Percentiles rank a stretch among this genome's conserved stretches.
Conservation (phyloP, 2,113 vertebrate species). For the Burhinus oedicnemus region DNA sequence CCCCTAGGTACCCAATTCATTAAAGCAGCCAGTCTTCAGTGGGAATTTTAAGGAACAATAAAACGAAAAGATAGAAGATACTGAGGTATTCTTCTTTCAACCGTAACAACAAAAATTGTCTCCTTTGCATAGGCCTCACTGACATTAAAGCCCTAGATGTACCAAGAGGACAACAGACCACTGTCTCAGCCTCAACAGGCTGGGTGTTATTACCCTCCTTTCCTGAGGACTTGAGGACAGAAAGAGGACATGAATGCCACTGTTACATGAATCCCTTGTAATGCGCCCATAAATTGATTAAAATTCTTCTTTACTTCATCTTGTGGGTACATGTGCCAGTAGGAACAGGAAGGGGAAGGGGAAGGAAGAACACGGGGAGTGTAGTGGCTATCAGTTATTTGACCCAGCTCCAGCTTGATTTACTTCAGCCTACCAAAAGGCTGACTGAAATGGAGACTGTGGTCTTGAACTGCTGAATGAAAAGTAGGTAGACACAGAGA, state of each 20-base stretch:
- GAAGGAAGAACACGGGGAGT: not conserved
- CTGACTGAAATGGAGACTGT: not conserved
- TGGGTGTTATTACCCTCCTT: not conserved
- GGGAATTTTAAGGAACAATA: not conserved
- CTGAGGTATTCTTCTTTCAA: not conserved
- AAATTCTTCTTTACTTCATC: not conserved
- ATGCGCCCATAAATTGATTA: rapidly evolving
- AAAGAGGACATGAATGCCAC: not conserved
- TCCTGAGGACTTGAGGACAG: not conserved
- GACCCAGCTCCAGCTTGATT: not conserved
- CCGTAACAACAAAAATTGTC: not conserved
- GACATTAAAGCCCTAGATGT: not conserved
- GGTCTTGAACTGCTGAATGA: not conserved
- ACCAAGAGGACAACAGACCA: not conserved
- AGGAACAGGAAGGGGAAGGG: not conserved
- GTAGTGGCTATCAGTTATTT: not conserved
- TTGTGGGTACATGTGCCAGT: not conserved
- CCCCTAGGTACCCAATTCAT: not conserved
- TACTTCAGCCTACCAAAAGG: not conserved
- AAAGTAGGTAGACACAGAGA: not conserved
- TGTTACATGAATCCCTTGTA: not conserved
- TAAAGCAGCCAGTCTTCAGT: not conserved
- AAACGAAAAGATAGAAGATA: not conserved
- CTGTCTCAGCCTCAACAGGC: not conserved
- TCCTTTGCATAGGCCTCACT: not conserved